Conservation (phyloP, 1,140 invertebrate genomes). For the Coelopa frigida region DNA sequence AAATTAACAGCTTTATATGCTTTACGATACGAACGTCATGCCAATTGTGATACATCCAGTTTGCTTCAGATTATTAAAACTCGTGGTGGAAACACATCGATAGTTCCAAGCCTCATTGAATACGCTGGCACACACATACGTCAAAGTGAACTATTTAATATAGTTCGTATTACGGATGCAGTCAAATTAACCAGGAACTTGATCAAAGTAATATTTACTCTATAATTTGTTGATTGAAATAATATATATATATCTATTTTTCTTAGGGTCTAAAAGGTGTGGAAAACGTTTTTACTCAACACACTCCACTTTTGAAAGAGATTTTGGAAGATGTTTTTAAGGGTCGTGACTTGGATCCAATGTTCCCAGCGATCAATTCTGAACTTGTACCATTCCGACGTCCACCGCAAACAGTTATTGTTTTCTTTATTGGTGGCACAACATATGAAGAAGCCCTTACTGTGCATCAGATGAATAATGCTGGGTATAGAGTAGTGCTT, state of each 20-base stretch:
- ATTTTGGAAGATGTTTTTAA: conserved; percentile 83
- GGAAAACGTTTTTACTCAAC: conserved; percentile 96
- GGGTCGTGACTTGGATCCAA: conserved; percentile 72
- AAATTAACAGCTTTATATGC: conserved; percentile 90
- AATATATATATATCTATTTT: conserved; percentile 11
- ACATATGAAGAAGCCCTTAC: conserved; percentile 93
- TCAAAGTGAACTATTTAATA: conserved; percentile 74
- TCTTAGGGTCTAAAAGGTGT: conserved; percentile 77
- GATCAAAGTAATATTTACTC: conserved; percentile 60
- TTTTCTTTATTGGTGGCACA: conserved; percentile 93
- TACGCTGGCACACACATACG: conserved; percentile 72
- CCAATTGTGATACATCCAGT: conserved; percentile 72
- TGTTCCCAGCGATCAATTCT: conserved; percentile 73
- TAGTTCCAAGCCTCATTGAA: conserved; percentile 66
- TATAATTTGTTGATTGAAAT: background rate
- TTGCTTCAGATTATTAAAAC: conserved; percentile 67
- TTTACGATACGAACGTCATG: conserved; percentile 83
- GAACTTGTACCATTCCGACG: conserved; percentile 49
- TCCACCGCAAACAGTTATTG: conserved; percentile 79
- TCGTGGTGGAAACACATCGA: conserved; percentile 54
- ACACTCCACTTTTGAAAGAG: conserved; percentile 78
- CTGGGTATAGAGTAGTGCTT: conserved; percentile 71
- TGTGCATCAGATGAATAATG: conserved; percentile 78
- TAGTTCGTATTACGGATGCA: conserved; percentile 63
- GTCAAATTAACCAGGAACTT: conserved; percentile 87